Evolutionary conservation across 2,797 vertebrate genomes (phyloP).

Genomic region (Syndactyla subalaris): DNA sequence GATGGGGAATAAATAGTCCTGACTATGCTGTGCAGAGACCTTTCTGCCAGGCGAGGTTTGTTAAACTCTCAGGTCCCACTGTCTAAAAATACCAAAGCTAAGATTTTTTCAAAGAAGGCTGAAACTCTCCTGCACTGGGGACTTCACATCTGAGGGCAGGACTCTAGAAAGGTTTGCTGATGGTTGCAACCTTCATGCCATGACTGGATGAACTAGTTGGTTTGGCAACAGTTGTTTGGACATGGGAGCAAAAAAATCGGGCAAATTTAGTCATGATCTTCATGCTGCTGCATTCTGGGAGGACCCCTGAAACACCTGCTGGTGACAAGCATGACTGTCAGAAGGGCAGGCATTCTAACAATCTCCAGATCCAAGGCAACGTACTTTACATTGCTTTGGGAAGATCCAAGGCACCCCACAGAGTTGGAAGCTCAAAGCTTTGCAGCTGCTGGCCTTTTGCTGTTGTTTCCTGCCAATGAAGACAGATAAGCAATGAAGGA

Average conservation of each 20-base stretch:
- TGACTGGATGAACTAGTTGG: not conserved
- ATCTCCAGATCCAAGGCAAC: not conserved
- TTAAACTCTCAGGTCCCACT: not conserved
- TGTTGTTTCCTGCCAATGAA: not conserved
- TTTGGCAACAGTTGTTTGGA: not conserved
- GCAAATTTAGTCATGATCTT: not conserved
- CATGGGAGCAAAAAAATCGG: not conserved
- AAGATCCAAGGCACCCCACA: not conserved
- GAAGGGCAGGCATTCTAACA: not conserved
- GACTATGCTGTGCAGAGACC: not conserved
- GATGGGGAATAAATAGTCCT: not conserved
- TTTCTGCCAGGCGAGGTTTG: not conserved
- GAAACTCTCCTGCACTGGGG: not conserved
- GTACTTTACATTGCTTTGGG: not conserved
- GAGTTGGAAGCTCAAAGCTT: not conserved
- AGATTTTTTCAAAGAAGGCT: not conserved
- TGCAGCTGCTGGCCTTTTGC: not conserved
- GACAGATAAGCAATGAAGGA: not conserved
- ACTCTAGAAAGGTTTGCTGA: not conserved
- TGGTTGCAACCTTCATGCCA: not conserved
- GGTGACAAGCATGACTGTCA: not conserved
- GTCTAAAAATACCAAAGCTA: not conserved
- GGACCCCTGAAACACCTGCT: not conserved
- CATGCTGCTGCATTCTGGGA: not conserved
- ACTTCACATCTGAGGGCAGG: not conserved